Evolutionary conservation across 2,113 vertebrate species (phyloP).

Genomic region (Clarias batrachus): DNA sequence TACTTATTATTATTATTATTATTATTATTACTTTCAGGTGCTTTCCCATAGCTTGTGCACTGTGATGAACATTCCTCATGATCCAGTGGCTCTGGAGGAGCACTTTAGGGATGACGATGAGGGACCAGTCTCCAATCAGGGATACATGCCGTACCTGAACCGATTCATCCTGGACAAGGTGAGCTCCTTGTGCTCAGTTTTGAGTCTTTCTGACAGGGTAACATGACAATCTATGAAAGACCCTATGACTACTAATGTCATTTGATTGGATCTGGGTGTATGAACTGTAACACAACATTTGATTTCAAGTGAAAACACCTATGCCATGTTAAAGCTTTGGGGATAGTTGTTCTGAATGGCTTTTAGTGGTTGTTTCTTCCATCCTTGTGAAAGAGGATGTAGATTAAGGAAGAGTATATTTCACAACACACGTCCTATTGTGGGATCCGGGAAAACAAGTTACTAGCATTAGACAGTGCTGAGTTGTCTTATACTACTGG

Average conservation of each 20-base stretch:
- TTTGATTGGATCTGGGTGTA: not conserved
- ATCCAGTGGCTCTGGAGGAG: constrained; percentile 93
- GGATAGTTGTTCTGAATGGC: not conserved
- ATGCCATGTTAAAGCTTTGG: no score
- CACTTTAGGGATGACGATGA: constrained; percentile 97
- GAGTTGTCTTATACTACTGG: not conserved
- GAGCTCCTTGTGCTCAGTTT: constrained; percentile 33
- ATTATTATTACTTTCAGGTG: constrained; percentile 73
- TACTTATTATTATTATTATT: not conserved
- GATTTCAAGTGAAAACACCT: no score
- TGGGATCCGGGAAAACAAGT: not conserved
- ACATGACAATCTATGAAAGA: not conserved
- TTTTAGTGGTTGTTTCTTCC: constrained; percentile 19
- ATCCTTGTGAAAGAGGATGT: constrained; percentile 48
- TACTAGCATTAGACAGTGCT: not conserved
- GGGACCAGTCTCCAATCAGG: constrained; percentile 95
- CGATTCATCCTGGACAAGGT: constrained; percentile 98
- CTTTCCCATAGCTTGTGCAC: constrained; percentile 97
- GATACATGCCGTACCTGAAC: constrained; percentile 98
- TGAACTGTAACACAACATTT: not conserved
- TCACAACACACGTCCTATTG: constrained; percentile 24
- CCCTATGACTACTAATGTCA: not conserved
- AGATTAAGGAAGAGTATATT: constrained; percentile 39
- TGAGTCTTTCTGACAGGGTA: not conserved
- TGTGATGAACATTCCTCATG: constrained; percentile 90